Conservation (phyloP, 2,888 invertebrate species). For the Chaitophorus viminalis region DNA sequence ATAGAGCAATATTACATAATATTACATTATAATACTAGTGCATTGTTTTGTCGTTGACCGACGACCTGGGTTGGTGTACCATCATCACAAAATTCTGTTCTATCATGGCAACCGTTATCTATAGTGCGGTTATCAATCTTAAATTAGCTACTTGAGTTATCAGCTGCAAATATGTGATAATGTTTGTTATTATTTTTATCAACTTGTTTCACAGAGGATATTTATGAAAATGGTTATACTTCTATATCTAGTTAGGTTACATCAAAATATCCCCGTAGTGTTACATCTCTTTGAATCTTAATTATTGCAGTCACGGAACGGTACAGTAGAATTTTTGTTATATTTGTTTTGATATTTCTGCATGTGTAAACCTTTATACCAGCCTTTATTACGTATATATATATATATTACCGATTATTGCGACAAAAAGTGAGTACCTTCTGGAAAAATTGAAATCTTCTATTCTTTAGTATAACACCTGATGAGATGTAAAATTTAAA, state of each 20-base stretch:
- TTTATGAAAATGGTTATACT: too few relatives aligned
- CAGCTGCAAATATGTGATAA: neutral
- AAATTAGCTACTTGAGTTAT: neutral
- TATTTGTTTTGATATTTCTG: neutral
- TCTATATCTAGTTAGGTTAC: too few relatives aligned
- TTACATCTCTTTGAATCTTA: neutral
- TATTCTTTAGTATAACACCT: neutral
- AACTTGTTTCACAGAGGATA: neutral
- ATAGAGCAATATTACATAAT: too few relatives aligned
- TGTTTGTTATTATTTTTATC: neutral
- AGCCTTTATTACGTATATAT: too few relatives aligned
- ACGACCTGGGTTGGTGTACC: too few relatives aligned
- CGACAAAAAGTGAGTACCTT: neutral
- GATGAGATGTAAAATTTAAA: too few relatives aligned
- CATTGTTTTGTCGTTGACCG: too few relatives aligned
- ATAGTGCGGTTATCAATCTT: neutral
- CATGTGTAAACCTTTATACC: neutral
- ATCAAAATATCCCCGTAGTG: too few relatives aligned
- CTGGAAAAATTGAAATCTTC: neutral
- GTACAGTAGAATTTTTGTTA: slow-evolving; percentile 18
- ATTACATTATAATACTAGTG: too few relatives aligned
- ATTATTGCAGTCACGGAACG: neutral
- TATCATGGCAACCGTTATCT: neutral
- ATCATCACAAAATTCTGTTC: neutral
- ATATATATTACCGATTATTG: neutral